Percentiles rank a stretch among this genome's conserved stretches.
Conservation (phyloP, 2,888 invertebrate species). For the Azorinus chamasolen region DNA sequence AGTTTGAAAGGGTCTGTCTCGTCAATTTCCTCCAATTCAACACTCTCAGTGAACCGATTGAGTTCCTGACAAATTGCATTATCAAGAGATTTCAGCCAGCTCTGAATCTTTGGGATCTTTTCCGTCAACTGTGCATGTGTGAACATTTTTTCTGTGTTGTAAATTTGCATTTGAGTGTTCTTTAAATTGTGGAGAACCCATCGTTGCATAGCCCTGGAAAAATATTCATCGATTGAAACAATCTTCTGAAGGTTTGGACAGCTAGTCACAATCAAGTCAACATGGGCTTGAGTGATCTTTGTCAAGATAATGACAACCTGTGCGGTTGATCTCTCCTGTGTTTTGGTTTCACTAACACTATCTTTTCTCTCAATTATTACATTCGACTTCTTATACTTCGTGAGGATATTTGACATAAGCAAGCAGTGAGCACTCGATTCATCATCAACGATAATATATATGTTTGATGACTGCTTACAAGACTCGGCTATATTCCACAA, state of each 20-base stretch:
- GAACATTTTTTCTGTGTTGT: constrained; percentile 24
- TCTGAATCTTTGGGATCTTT: constrained; percentile 29
- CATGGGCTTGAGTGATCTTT: constrained; percentile 12
- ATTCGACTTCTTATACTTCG: too few relatives aligned
- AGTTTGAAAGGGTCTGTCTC: constrained; percentile 1
- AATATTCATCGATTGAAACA: constrained; percentile 28
- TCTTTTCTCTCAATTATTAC: too few relatives aligned
- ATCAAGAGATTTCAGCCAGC: constrained; percentile 31
- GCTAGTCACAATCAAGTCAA: constrained; percentile 7
- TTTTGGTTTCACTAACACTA: too few relatives aligned
- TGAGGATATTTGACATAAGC: too few relatives aligned
- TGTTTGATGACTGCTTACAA: constrained; percentile 17
- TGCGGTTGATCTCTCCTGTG: too few relatives aligned
- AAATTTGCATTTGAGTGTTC: constrained; percentile 6
- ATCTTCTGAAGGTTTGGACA: constrained; percentile 11
- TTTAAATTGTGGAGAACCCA: constrained; percentile 35
- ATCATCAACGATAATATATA: constrained; percentile 22
- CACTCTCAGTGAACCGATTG: too few relatives aligned
- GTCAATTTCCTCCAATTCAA: too few relatives aligned
- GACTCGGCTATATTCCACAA: constrained; percentile 36
- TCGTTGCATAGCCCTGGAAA: constrained; percentile 27
- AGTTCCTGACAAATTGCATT: constrained; percentile 17
- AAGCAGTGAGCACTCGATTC: background rate
- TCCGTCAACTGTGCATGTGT: constrained; percentile 9
- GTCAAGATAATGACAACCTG: constrained; percentile 2